phyloP scores from a whole-genome alignment of 2,888 invertebrate species.

The Thymelicus acteon region DNA sequence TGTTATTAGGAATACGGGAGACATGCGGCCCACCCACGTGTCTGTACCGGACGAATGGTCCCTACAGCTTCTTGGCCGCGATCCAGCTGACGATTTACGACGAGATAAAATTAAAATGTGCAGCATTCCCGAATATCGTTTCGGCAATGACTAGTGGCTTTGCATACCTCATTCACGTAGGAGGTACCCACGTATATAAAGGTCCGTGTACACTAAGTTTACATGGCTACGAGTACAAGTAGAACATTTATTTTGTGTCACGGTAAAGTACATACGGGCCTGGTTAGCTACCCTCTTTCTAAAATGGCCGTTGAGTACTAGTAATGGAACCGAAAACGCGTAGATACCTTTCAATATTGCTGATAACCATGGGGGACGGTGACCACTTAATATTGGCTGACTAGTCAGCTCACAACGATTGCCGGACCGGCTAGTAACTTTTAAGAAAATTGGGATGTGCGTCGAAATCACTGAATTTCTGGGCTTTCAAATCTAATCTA shows the following conservation, averaged over 20 bases:
- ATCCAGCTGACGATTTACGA: conserved; percentile 73
- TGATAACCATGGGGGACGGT: no score
- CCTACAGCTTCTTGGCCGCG: conserved; percentile 58
- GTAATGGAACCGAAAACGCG: no score
- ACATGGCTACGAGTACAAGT: no score
- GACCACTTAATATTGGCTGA: no score
- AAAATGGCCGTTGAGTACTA: no score
- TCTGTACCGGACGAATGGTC: conserved; percentile 44
- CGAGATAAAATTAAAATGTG: conserved; percentile 72
- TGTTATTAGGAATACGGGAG: conserved; percentile 29
- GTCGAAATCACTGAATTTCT: no score
- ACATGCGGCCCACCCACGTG: conserved; percentile 48
- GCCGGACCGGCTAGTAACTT: not conserved
- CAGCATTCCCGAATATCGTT: conserved; percentile 60
- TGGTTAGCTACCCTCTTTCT: no score
- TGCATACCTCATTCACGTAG: conserved; percentile 36
- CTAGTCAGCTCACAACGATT: no score
- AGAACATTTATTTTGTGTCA: no score
- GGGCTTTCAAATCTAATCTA: no score
- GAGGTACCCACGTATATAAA: conserved; percentile 39
- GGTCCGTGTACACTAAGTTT: not conserved
- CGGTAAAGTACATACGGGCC: no score
- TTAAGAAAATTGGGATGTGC: not conserved
- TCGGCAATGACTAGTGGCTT: conserved; percentile 56
- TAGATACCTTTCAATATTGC: no score